Percentiles rank a stretch among this genome's conserved stretches.
Conservation (phyloP, 2,888 invertebrate species). For the Stenchaetothrips biformis region DNA sequence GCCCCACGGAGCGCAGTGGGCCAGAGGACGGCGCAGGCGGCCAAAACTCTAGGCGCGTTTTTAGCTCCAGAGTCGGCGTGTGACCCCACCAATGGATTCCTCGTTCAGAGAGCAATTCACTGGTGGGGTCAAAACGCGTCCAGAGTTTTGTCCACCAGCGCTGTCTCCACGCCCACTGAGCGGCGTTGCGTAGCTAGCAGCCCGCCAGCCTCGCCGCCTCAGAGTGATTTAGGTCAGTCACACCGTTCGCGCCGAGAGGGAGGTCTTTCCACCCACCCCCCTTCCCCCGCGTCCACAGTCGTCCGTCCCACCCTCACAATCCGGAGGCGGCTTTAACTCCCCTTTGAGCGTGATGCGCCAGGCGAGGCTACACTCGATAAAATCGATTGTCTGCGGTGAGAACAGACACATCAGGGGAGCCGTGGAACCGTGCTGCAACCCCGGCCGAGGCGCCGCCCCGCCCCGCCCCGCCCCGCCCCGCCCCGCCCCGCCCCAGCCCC, state of each 20-base stretch:
- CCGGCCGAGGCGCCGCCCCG: no score
- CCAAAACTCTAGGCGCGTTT: no score
- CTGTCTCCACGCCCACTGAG: no score
- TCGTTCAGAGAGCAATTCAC: no score
- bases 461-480: neutral
- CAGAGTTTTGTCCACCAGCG: neutral
- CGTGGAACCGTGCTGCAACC: neutral
- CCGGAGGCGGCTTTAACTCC: no score
- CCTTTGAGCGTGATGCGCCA: neutral
- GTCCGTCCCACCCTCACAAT: no score
- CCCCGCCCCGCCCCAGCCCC: neutral
- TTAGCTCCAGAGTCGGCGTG: no score
- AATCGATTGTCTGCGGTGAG: conserved; percentile 24
- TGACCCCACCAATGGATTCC: no score
- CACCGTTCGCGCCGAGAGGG: neutral
- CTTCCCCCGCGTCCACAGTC: neutral
- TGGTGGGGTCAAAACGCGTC: no score
- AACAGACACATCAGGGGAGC: conserved; percentile 8
- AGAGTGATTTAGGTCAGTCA: neutral
- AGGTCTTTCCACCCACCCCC: neutral
- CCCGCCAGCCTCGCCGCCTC: no score
- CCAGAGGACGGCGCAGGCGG: no score
- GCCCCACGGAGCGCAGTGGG: neutral
- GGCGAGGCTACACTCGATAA: neutral
- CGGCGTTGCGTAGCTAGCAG: no score